Percentiles rank a stretch among this genome's conserved stretches.
These are phyloP conservation scores for Brachionichthys hirsutus DNA, from an alignment of 2,113 vertebrate genomes.

Conservation along the genomic window DNA sequence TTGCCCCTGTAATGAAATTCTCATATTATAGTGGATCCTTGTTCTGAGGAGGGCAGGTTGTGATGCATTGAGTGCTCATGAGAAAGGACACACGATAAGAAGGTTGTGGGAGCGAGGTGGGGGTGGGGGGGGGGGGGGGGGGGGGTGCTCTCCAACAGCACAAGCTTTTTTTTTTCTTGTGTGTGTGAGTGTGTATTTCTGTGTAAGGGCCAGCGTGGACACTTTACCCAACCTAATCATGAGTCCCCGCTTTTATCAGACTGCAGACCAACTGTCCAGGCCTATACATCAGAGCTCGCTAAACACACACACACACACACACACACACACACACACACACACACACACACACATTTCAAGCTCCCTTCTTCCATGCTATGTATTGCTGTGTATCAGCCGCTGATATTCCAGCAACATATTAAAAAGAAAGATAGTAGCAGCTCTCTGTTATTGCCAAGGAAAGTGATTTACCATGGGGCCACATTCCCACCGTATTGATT, in stretches of 20 bases:
- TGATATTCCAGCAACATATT: conserved; percentile 68
- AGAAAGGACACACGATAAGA: conserved; percentile 49
- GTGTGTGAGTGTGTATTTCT: conserved; percentile 12
- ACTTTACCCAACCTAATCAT: conserved; percentile 59
- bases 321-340: conserved; percentile 1
- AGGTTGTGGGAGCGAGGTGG: not conserved
- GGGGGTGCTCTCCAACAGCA: not conserved
- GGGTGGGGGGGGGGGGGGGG: not conserved
- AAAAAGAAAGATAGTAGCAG: conserved; percentile 65
- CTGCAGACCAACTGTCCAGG: conserved; percentile 46
- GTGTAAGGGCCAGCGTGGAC: conserved; percentile 6
- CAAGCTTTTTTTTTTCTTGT: conserved; percentile 17
- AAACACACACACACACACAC: not conserved
- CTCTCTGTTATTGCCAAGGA: conserved; percentile 64
- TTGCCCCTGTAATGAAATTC: conserved; percentile 53
- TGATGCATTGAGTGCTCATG: conserved; percentile 70
- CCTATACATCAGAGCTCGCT: conserved; percentile 43
- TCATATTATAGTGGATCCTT: conserved; percentile 38
- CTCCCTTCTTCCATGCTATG: conserved; percentile 30
- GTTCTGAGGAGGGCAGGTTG: conserved; percentile 40
- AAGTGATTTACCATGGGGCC: conserved; percentile 67
- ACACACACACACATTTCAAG: conserved; percentile 2
- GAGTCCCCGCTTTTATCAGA: conserved; percentile 53
- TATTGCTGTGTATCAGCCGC: conserved; percentile 55
- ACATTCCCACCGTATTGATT: conserved; percentile 68